These are phyloP conservation scores for Tetrapedia diversipes DNA, from an alignment of 2,888 invertebrate species.

Conservation along the genomic window DNA sequence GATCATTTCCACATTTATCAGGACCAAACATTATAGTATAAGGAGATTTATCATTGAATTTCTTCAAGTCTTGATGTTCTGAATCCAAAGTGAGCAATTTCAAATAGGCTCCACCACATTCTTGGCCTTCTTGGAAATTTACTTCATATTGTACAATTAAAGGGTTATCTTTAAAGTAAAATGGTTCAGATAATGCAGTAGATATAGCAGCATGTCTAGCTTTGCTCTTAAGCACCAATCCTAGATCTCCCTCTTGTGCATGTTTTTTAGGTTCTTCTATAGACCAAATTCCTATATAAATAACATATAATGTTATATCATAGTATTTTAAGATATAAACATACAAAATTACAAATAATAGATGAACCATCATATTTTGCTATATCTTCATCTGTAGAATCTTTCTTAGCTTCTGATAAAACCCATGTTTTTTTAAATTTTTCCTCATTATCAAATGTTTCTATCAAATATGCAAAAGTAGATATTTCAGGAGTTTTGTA, in stretches of 20 bases:
- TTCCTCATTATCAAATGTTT: conserved; percentile 92
- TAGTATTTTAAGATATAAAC: neutral
- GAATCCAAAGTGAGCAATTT: conserved; percentile 93
- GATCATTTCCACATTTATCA: conserved; percentile 98
- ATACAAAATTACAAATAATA: neutral
- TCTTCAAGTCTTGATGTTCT: conserved; percentile 88
- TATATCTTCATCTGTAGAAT: conserved; percentile 92
- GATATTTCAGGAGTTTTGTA: conserved; percentile 89
- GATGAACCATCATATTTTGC: conserved; percentile 95
- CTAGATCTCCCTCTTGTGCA: conserved; percentile 92
- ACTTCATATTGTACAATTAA: conserved; percentile 97
- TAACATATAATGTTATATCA: neutral
- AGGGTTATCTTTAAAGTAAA: conserved; percentile 92
- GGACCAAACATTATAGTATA: conserved; percentile 99
- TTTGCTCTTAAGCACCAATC: conserved; percentile 95
- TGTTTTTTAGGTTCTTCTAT: conserved; percentile 91
- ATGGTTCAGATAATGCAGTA: conserved; percentile 89
- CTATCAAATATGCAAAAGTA: conserved; percentile 89
- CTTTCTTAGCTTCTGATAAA: conserved; percentile 95
- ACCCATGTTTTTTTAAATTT: conserved; percentile 92
- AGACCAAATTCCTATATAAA: conserved; percentile 85
- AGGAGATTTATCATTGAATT: conserved; percentile 97
- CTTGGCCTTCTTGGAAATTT: conserved; percentile 97
- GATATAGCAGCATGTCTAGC: conserved; percentile 98
- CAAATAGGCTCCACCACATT: conserved; percentile 99